A percentile compares a stretch with the other conserved stretches of the same genome.
Evolutionary conservation across 2,888 invertebrate genomes (phyloP).

Genomic region (Sminthurinus aureus): DNA sequence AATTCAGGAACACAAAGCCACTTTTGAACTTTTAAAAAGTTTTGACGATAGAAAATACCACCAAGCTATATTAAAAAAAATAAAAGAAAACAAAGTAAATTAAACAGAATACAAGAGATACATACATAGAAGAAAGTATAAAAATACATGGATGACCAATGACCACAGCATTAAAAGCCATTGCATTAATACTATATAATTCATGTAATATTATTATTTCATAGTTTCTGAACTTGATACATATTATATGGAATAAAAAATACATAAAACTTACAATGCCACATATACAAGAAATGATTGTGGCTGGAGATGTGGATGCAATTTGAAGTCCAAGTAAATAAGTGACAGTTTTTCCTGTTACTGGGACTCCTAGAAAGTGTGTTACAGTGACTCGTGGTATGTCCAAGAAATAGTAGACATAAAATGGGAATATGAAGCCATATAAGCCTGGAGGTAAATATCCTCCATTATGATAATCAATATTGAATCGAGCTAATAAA

Average conservation of each 20-base stretch:
- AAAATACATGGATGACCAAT: too few species aligned
- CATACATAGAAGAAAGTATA: too few species aligned
- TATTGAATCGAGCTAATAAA: slow-evolving; percentile 62
- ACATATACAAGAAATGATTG: slow-evolving; percentile 63
- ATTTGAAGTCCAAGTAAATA: slow-evolving; percentile 67
- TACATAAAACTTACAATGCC: slow-evolving; percentile 64
- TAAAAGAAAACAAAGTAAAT: too few species aligned
- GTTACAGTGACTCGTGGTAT: slow-evolving; percentile 63
- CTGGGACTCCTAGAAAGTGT: slow-evolving; percentile 63
- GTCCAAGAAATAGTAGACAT: slow-evolving; percentile 66
- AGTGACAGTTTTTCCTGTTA: slow-evolving; percentile 67
- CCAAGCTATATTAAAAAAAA: too few species aligned
- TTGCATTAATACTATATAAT: too few species aligned
- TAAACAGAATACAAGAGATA: too few species aligned
- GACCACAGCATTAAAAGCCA: too few species aligned
- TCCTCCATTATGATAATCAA: slow-evolving; percentile 62
- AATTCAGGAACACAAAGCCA: slow-evolving; percentile 63
- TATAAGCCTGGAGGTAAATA: slow-evolving; percentile 66
- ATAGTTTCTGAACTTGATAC: too few species aligned
- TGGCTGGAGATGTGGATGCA: slow-evolving; percentile 63
- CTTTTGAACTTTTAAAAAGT: slow-evolving; percentile 63
- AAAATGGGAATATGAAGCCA: slow-evolving; percentile 66
- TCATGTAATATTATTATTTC: too few species aligned
- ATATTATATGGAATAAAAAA: too few species aligned
- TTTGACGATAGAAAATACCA: slow-evolving; percentile 62